Percentiles rank a stretch among this genome's conserved stretches.
These are phyloP conservation scores for Eupelmus urozonus DNA, from an alignment of 2,888 invertebrate genomes.

Conservation along the genomic window DNA sequence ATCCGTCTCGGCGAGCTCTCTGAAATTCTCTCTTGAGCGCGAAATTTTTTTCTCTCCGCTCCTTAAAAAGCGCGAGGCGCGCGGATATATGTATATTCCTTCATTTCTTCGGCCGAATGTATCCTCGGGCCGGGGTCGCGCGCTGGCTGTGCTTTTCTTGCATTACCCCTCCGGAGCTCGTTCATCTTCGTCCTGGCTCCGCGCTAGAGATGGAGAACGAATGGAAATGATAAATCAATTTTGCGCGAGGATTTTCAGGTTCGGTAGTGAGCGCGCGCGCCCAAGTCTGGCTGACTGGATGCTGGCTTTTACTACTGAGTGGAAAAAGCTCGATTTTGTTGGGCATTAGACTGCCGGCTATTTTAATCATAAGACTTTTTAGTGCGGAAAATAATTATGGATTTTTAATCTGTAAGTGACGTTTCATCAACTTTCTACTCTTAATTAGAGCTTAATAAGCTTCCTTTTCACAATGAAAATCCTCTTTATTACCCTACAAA, in stretches of 20 bases:
- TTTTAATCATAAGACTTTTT: too few relatives aligned
- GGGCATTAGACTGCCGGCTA: too few relatives aligned
- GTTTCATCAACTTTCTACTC: too few relatives aligned
- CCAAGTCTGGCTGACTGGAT: background rate
- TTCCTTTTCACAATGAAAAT: too few relatives aligned
- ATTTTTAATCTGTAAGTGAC: too few relatives aligned
- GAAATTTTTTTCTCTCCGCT: background rate
- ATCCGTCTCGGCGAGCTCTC: background rate
- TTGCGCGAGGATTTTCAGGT: background rate
- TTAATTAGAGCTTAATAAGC: too few relatives aligned
- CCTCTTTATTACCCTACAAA: too few relatives aligned
- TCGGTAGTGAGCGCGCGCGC: too few relatives aligned
- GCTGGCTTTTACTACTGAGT: background rate
- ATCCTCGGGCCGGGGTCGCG: too few relatives aligned
- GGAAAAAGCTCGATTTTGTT: too few relatives aligned
- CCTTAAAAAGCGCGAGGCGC: background rate
- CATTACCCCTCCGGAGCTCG: background rate
- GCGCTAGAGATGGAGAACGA: background rate
- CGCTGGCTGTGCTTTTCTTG: background rate
- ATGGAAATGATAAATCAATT: slow-evolving; percentile 22
- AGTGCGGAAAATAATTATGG: too few relatives aligned
- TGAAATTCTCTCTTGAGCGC: background rate
- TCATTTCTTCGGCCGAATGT: too few relatives aligned
- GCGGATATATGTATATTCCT: background rate
- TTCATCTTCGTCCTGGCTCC: slow-evolving; percentile 4